These are phyloP conservation scores for Quadriops clusia DNA, from an alignment of 2,888 invertebrate species.

Conservation along the genomic window DNA sequence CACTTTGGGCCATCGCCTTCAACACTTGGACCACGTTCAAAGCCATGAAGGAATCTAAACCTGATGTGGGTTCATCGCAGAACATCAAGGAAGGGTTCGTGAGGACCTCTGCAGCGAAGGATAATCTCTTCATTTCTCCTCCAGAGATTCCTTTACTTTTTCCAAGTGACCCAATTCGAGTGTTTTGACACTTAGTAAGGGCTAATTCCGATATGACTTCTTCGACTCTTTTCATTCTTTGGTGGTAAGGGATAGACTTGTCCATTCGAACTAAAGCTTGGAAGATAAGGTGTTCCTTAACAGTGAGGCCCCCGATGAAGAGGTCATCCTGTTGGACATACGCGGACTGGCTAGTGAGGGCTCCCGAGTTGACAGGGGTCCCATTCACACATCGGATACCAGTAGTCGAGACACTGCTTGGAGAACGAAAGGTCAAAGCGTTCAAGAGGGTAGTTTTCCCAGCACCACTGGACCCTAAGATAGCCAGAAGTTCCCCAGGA, in stretches of 20 bases:
- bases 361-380: conserved; percentile 55
- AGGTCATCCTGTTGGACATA: conserved; percentile 92
- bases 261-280: conserved; percentile 82
- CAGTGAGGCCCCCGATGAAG: conserved; percentile 83
- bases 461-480: conserved; percentile 84
- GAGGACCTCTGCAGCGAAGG: conserved; percentile 93
- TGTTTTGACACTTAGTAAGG: conserved; percentile 79
- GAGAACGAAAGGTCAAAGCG: conserved; percentile 72
- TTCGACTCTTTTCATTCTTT: conserved; percentile 68
- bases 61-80: conserved; percentile 95
- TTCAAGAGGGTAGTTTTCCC: conserved; percentile 93
- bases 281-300: conserved; percentile 79
- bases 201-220: conserved; percentile 83
- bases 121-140: conserved; percentile 88
- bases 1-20: conserved; percentile 61
- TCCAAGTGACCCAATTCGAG: conserved; percentile 81
- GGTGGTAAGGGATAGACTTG: conserved; percentile 54
- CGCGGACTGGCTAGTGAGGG: conserved; percentile 66
- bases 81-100: conserved; percentile 92
- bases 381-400: conserved; percentile 61
- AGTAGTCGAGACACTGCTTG: conserved; percentile 52
- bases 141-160: conserved; percentile 87
- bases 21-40: conserved; percentile 79
- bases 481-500: conserved; percentile 75
- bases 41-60: conserved; percentile 94